These are phyloP conservation scores for Xestia sexstrigata DNA, from an alignment of 2,888 invertebrate genomes.

Conservation along the genomic window DNA sequence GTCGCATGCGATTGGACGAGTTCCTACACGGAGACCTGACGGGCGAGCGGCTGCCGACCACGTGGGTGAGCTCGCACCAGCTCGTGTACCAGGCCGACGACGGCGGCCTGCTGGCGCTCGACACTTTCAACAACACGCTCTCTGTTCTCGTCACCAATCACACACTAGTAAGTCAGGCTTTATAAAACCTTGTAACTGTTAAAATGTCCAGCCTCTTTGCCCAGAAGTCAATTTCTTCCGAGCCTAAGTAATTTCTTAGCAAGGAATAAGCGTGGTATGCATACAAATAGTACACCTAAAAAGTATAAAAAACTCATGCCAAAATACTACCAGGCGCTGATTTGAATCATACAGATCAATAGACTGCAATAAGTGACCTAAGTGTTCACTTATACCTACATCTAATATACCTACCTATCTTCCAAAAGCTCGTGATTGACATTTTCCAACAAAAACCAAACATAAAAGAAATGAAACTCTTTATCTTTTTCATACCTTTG, in stretches of 20 bases:
- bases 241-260: background rate
- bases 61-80: slow-evolving; percentile 95
- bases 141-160: slow-evolving; percentile 96
- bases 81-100: slow-evolving; percentile 97
- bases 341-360: background rate
- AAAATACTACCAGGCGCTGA: background rate
- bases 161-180: slow-evolving; percentile 92
- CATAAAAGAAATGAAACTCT: slow-evolving; percentile 22
- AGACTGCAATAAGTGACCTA: background rate
- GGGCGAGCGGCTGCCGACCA: slow-evolving; percentile 93
- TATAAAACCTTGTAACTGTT: background rate
- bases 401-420: background rate
- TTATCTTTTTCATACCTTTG: slow-evolving; percentile 35
- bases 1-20: slow-evolving; percentile 96
- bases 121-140: slow-evolving; percentile 95
- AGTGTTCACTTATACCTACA: background rate
- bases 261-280: background rate
- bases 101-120: slow-evolving; percentile 95
- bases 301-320: background rate
- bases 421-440: background rate
- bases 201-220: background rate
- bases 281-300: background rate
- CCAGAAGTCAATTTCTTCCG: background rate
- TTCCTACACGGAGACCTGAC: slow-evolving; percentile 95
- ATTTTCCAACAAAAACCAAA: slow-evolving; percentile 2